A percentile compares a stretch with the other conserved stretches of the same genome.
These are phyloP conservation scores for Larimichthys crocea DNA, from an alignment of 2,113 vertebrate species.

Conservation along the genomic window DNA sequence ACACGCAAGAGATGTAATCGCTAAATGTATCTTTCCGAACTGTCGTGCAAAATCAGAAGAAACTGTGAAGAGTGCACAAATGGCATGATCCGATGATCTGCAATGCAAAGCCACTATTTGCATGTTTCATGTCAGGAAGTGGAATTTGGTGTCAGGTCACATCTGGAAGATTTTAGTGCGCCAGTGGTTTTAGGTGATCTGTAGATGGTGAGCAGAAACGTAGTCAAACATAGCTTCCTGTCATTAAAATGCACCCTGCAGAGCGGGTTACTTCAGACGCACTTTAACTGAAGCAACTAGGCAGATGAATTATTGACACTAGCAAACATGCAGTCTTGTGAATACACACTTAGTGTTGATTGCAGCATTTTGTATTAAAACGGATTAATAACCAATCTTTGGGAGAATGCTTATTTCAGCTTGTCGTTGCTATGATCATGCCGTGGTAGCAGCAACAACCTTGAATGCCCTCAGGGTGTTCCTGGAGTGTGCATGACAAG, in stretches of 20 bases:
- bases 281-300: conserved; percentile 21
- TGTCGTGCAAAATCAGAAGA: neutral
- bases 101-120: conserved; percentile 1
- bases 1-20: neutral
- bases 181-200: conserved; percentile 23
- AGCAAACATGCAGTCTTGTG: conserved; percentile 5
- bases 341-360: neutral
- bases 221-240: conserved; percentile 55
- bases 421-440: neutral
- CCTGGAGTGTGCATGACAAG: conserved; percentile 33
- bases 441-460: neutral
- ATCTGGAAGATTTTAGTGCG: conserved; percentile 45
- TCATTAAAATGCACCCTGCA: conserved; percentile 49
- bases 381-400: neutral
- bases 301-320: conserved; percentile 53
- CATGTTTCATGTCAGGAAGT: conserved; percentile 45
- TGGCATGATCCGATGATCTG: neutral
- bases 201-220: neutral
- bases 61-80: neutral
- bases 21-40: neutral
- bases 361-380: neutral
- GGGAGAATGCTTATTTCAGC: conserved; percentile 8
- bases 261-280: conserved; percentile 7
- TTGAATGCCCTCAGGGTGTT: conserved; percentile 31
- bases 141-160: conserved; percentile 42